Base-by-base conservation (phyloP, 2,888 invertebrate genomes). In the Phasia obesa region DNA sequence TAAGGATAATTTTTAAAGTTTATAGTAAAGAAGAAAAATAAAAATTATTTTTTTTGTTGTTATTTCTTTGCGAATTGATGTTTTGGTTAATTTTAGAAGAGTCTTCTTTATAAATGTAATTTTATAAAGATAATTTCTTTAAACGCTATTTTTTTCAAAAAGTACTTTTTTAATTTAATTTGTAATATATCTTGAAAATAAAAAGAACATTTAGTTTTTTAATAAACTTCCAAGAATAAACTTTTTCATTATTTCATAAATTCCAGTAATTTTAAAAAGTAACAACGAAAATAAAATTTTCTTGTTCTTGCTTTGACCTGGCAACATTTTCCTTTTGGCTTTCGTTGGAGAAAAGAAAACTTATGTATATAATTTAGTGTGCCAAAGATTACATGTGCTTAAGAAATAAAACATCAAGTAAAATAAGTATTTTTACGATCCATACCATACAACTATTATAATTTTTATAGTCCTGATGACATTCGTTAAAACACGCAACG, bases 401-500 rank as follows among this genome's bases (percentile, higher is more conserved):
- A 27, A 19, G 25, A 69, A 51, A 65, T 51, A 51, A 42, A 67
- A 59, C 27, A 47, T 60, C 59, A 21, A 59, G 4, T 21, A 47
- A 42, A 42, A 42, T 42, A 69, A 42, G 17, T 25, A 55, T 60
- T 59, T 67, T 21, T 71, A 57, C 17, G 38, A 19, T 60, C 53
- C 19, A 19, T 57, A 44, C 15, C 15, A 53, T 38, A 71, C 38
- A 64, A 75, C 75, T 60, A 76, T 51, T 74, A 76, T 78, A 74
- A 83, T 55, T 79, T 79, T 79, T 71, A 79, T 75, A 75, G 79
- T 83, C 65, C 60, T 79, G 70, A 67, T 83, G 79, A 55, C 83
- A 83, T 79, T 79, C 60, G 59, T 67, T 74, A 65, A 70, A 59
- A 79, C 83, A 83, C 83, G 83, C 83, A 79, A 79, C 79, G 83